phyloP scores from a whole-genome alignment of 2,888 invertebrate species.

The Lottia scabra region DNA sequence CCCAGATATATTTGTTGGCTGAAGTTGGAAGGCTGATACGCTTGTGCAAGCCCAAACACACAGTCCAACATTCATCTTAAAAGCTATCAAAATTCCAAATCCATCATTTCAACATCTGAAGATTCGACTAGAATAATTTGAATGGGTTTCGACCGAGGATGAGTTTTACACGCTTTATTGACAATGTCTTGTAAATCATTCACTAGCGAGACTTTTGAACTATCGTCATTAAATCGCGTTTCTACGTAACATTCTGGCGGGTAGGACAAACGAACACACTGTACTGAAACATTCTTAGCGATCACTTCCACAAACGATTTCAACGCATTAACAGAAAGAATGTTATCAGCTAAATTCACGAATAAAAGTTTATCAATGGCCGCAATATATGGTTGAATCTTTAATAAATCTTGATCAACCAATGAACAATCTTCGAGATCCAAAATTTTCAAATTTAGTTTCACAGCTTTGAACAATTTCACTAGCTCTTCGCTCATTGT shows the following conservation, averaged over 20 bases:
- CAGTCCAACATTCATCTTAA: too few species aligned
- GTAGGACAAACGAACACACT: conserved; percentile 36
- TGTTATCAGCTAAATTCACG: conserved; percentile 50
- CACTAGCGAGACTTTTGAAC: background rate
- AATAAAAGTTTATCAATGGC: conserved; percentile 44
- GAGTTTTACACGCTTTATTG: background rate
- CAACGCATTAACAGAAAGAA: conserved; percentile 29
- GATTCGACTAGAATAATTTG: background rate
- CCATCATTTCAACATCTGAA: background rate
- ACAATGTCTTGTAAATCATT: background rate
- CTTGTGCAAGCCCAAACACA: too few species aligned
- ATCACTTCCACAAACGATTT: conserved; percentile 30
- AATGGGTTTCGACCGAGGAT: background rate
- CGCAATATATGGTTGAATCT: conserved; percentile 33
- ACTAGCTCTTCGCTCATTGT: conserved; percentile 25
- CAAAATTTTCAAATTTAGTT: conserved; percentile 42
- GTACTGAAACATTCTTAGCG: conserved; percentile 29
- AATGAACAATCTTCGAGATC: conserved; percentile 59
- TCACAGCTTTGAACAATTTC: conserved; percentile 35
- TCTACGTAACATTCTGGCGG: conserved; percentile 34
- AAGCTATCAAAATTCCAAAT: too few species aligned
- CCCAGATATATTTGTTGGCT: too few species aligned
- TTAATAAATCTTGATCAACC: conserved; percentile 35
- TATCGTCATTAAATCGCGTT: conserved; percentile 20
- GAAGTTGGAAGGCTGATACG: too few species aligned